Base-by-base conservation (phyloP, 2,113 vertebrate species). In the Tiliqua scincoides region DNA sequence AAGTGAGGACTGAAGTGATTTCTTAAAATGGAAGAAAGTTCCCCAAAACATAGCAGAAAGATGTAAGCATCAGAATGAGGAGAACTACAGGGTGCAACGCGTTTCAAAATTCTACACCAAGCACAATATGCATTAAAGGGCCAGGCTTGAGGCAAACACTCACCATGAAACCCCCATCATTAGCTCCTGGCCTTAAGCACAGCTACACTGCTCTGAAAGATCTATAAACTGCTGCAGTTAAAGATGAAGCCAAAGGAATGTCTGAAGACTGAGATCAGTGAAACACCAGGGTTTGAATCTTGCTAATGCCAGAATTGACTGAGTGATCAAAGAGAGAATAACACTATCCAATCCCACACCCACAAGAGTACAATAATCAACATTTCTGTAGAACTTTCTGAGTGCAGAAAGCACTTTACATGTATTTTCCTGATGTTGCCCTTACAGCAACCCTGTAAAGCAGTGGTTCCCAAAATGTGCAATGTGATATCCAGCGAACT, bases 1-100 rank as follows among this genome's bases (percentile, higher is more conserved):
- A 91, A 99, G 96, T 0, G 98, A 99, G 0, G 98, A 97, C 93
- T 99, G 98, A 25, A 99, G 95, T 0, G 99, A 99, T 94, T 99
- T 97, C 99, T 99, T 91, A 63, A 82, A 57, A 84, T 21, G n/a
- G 35, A 88, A 83, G 88, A 70, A 91, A 40, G 9, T 21, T 20
- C 21, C 8, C 6, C 21, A 65, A 65, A 76, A 35, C 21, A 94
- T 23, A 62, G 74, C 48, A 57, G 90, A 63, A 85, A 68, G 74
- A 61, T 59, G 88, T 83, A 79, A 10, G 25, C 6, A 52, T n/a
- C 20, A 73, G 67, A 14, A 88, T 85, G 85, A 27, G 1, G 40
- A 1, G 57, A 84, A 43, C 37, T 1, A 62, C 0, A 12, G 70
- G 12, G 20, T 10, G 78, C 70, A 1, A 32, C 43, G n/a, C 7